Evolutionary conservation across 2,888 invertebrate genomes (phyloP).

Genomic region (Leucophenga maculata): DNA sequence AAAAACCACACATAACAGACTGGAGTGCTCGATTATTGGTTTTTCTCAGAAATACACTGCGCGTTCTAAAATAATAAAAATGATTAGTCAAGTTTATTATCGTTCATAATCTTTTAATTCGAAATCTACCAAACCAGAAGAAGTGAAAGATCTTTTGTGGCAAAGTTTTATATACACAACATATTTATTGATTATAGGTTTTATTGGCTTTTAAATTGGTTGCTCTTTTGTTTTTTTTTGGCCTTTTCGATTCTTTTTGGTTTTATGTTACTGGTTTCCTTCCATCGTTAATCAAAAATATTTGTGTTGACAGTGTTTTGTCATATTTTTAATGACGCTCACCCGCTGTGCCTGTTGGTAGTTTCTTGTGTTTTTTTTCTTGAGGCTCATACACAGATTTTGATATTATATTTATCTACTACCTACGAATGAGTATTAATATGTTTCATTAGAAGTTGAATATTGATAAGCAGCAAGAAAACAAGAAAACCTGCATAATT

Average conservation of each 20-base stretch:
- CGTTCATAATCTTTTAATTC: constrained; percentile 63
- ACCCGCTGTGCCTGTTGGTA: constrained; percentile 46
- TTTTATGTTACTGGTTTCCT: constrained; percentile 27
- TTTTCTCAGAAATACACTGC: constrained; percentile 6
- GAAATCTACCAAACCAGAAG: constrained; percentile 46
- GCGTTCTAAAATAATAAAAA: constrained; percentile 53
- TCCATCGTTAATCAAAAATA: constrained; percentile 61
- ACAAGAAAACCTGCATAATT: too few relatives aligned
- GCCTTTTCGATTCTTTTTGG: constrained; percentile 22
- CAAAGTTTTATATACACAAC: not conserved
- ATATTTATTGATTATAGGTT: constrained; percentile 43
- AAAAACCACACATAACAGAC: not conserved
- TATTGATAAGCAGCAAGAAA: too few relatives aligned
- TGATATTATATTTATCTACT: constrained; percentile 16
- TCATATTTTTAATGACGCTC: constrained; percentile 60
- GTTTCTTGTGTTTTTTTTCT: constrained; percentile 32
- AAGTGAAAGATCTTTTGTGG: constrained; percentile 43
- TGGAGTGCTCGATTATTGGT: not conserved
- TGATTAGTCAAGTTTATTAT: constrained; percentile 66
- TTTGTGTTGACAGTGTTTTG: constrained; percentile 60
- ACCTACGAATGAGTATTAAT: too few relatives aligned
- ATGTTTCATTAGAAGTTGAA: too few relatives aligned
- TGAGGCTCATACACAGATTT: not conserved
- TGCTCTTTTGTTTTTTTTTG: constrained; percentile 49
- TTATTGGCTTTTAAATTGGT: constrained; percentile 60